Evolutionary conservation across 1,140 invertebrate genomes (phyloP), one percentile per base, ranked within the genome.

Genomic region (Drosophila baimaii): DNA sequence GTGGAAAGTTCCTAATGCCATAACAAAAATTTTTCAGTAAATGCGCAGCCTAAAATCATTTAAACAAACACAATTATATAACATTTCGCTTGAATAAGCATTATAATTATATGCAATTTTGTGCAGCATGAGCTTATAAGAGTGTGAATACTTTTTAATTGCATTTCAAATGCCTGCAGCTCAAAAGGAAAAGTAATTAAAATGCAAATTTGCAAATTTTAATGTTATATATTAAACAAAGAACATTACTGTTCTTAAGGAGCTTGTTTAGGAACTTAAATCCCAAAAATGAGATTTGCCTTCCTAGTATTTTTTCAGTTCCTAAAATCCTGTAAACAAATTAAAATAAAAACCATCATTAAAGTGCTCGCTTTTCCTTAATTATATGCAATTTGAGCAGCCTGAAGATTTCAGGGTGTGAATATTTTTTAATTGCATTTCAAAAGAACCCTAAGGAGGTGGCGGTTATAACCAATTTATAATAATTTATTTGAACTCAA

Each of bases 111-210:
- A 41, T 64, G 55, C 54, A 63, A 41, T 63, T 62, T 62, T 23
- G 1, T 63, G 52, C 55, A 59, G 35, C 25, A 9, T 5, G 5
- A 5, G 25, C 3, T 41, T 61, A 27, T 31, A 31, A 31, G 56
- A 29, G 61, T 61, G 55, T 59, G 19, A 31, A 63, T 41, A 59
- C 31, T 63, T 52, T 58, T 17, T 63, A 63, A 63, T 63, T 63
- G 35, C 35, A 41, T 63, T 63, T 63, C 25, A 5, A 8, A 13
- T 1, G 8, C 19, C 29, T 15, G 19, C 15, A 8, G 29, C 49
- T 5, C 21, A 21, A 31, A 31, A 21, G 21, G 19, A n/a, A 52
- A 35, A 10, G 29, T 52, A 33, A 33, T 52, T 52, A 33, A 33
- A 17, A 52, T 52, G 19, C 19, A 8, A 33, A 33, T 33, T 5